Base-by-base conservation (phyloP, 2,888 invertebrate genomes). In the Anodontia alba region DNA sequence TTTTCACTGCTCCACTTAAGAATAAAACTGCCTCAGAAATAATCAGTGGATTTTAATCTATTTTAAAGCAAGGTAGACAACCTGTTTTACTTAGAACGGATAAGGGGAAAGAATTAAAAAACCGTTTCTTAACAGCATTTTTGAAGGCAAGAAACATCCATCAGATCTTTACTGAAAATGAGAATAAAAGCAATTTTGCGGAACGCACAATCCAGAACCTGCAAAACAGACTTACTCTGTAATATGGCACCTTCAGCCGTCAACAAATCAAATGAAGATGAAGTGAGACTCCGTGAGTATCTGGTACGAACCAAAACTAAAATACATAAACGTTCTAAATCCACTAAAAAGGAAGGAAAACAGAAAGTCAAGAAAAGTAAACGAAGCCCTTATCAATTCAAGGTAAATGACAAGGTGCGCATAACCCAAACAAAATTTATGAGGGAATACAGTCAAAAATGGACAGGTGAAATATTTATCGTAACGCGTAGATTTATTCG, bases 391-490 rank as follows among this genome's bases (percentile, higher is more conserved):
- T 46, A 46, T 46, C 8, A 20, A 17, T 46, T 46, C 17, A 46
- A 46, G 20, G 20, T 46, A 2, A 20, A 46, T 20, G 46, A 46
- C 17, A 8, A 20, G 20, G 46, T 46, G 5, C 8, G 46, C 15
- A 46, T 46, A 46, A 36, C 76, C 36, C 49, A 70, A 2, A 3
- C 3, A 20, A 46, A 46, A n/a, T 76, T 80, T 43, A 31, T 42
- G 17, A 72, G 80, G 29, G 72, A 68, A 54, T 76, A 69, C 31
- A 20, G 71, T 43, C 68, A 80, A 57, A 76, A 80, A 38, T 76
- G 73, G 46, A 46, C 46, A 12, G 46, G 46, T 20, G 46, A 46
- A 46, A 46, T 46, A 15, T 46, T 46, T 46, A 46, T 46, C 17
- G 20, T 46, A 2, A 12, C 46, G 3, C 46, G 3, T 20, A 12